Base-by-base conservation (phyloP, 2,797 vertebrate genomes). In the Sebastes miniatus region DNA sequence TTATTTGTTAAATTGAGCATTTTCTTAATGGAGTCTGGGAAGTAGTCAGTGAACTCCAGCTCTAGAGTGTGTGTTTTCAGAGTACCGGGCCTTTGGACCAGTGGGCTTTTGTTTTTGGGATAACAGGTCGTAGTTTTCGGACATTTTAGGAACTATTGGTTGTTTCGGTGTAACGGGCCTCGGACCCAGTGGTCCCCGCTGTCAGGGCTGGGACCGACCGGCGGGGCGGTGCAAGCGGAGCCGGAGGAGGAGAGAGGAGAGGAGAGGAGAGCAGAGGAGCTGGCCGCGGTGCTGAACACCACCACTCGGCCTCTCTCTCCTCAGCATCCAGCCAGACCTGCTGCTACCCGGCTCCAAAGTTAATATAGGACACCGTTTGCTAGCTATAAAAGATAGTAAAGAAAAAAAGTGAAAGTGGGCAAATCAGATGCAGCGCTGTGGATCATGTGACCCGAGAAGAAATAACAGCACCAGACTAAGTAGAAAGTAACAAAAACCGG, bases 261-360 rank as follows among this genome's bases (percentile, higher is more conserved):
- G 34, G 11, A 36, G 36, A 39, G 5, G 24, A 11, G 43, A 16
- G 70, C 11, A 52, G 76, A 91, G 95, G 95, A 95, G 95, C 97
- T 97, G 95, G 90, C 94, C 96, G 87, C 87, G 96, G 96, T 97
- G 94, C 97, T 97, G 96, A 97, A 91, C 91, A 4, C 81, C 11
- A 16, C 83, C 36, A 24, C 61, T 34, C 4, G 58, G 62, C 65
- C 73, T 20, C 57, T 20, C 22, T 1, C 29, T 31, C 16, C 24
- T 22, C 76, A 47, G 77, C 81, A 66, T 80, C 85, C 20, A 22
- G 4, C 75, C 61, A 25, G 62, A 54, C 13, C 24, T 54, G 69
- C 47, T 69, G 9, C 62, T 43, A 2, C 4, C n/a, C 31, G 6
- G 27, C 67, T n/a, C 31, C 62, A 64, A 86, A 92, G 77, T 94